phyloP scores from a whole-genome alignment of 2,797 vertebrate species.

The Valencia hispanica region DNA sequence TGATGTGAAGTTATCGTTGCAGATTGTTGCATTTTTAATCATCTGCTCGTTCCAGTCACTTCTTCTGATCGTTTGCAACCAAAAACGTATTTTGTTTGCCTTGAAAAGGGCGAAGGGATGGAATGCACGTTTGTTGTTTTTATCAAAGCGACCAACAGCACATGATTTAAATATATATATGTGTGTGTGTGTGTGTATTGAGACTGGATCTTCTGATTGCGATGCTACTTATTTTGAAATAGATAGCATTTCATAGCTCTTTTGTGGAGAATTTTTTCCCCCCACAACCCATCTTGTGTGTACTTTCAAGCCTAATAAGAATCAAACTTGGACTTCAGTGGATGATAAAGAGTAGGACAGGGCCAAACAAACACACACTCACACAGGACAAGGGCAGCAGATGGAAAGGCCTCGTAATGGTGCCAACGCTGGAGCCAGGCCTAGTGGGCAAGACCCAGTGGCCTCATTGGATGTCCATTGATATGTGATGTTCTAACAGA shows the following conservation, averaged over 20 bases:
- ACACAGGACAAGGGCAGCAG: constrained; percentile 59
- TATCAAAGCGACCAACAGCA: no score
- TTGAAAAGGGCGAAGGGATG: no score
- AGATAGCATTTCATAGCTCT: constrained; percentile 56
- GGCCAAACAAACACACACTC: constrained; percentile 15
- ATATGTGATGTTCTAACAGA: constrained; percentile 57
- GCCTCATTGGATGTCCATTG: constrained; percentile 61
- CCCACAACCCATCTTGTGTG: constrained; percentile 69
- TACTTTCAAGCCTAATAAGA: constrained; percentile 67
- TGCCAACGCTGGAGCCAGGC: constrained; percentile 60
- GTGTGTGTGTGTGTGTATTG: no score
- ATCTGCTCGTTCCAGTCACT: no score
- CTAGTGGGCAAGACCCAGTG: constrained; percentile 53
- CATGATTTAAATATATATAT: no score
- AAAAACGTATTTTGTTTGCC: no score
- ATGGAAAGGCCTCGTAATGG: constrained; percentile 68
- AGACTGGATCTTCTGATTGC: no score
- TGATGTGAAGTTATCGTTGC: no score
- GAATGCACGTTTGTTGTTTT: no score
- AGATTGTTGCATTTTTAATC: no score
- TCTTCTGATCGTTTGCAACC: no score
- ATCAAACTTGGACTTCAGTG: constrained; percentile 58
- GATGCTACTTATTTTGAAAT: no score
- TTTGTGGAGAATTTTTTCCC: constrained; percentile 50
- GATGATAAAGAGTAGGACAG: constrained; percentile 53